Conservation (phyloP, 2,888 invertebrate genomes). For the Xylocampa areola region DNA sequence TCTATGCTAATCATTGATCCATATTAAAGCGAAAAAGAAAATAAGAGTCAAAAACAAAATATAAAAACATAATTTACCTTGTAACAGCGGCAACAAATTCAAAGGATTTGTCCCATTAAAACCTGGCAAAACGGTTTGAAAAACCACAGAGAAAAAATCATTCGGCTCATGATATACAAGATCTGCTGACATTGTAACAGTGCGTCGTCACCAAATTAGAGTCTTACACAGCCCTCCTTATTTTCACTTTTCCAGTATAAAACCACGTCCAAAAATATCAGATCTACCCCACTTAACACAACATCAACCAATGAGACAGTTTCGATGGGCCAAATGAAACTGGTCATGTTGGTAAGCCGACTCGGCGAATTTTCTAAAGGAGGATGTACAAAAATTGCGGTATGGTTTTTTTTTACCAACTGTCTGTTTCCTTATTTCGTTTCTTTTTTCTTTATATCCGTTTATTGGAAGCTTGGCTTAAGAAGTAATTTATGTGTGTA, state of each 20-base stretch:
- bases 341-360: slow-evolving; percentile 68
- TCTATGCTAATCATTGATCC: not conserved
- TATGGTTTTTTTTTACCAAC: slow-evolving; percentile 71
- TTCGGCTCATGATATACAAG: slow-evolving; percentile 56
- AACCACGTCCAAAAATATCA: slow-evolving; percentile 63
- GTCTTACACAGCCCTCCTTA: slow-evolving; percentile 71
- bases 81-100: slow-evolving; percentile 28
- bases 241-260: slow-evolving; percentile 80
- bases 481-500: slow-evolving; percentile 80
- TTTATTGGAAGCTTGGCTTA: slow-evolving; percentile 81
- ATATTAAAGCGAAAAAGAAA: not conserved
- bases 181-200: slow-evolving; percentile 70
- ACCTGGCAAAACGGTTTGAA: slow-evolving; percentile 34
- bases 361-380: slow-evolving; percentile 76
- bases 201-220: slow-evolving; percentile 77
- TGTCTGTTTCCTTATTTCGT: slow-evolving; percentile 83
- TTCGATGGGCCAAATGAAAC: slow-evolving; percentile 66
- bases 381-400: slow-evolving; percentile 77
- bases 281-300: slow-evolving; percentile 61
- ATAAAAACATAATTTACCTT: slow-evolving; percentile 24
- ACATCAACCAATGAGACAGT: slow-evolving; percentile 50
- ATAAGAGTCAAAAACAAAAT: slow-evolving; percentile 15
- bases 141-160: slow-evolving; percentile 61
- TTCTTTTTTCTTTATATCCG: slow-evolving; percentile 76
- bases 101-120: slow-evolving; percentile 50